phyloP scores from a whole-genome alignment of 1,140 invertebrate genomes.

The Pollicipes pollicipes region DNA sequence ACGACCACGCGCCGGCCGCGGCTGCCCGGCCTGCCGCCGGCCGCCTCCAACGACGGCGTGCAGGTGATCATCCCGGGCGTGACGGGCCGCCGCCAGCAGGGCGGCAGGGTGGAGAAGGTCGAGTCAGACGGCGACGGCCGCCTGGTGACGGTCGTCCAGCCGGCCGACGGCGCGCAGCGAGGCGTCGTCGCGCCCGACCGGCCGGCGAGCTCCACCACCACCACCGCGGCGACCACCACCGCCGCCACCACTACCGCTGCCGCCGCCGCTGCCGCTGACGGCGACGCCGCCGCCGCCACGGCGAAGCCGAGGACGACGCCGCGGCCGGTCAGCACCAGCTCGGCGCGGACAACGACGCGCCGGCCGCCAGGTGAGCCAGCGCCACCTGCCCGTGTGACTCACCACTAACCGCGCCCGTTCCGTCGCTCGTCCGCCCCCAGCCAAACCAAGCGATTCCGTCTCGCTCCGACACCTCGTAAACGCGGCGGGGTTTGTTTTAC shows the following conservation, averaged over 20 bases:
- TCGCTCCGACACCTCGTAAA: no score
- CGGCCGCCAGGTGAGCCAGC: not conserved
- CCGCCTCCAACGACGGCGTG: not conserved
- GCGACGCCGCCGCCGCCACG: slow-evolving; percentile 6
- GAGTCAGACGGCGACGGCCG: not conserved
- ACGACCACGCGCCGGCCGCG: slow-evolving; percentile 1
- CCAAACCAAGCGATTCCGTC: no score
- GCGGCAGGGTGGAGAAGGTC: slow-evolving; percentile 6
- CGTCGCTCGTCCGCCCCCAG: no score
- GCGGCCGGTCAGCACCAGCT: slow-evolving; percentile 9
- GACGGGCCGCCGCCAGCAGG: slow-evolving; percentile 7
- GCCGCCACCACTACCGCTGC: slow-evolving; percentile 12
- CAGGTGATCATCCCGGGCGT: not conserved
- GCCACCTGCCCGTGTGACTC: not conserved
- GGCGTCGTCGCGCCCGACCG: no score
- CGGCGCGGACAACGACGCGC: slow-evolving; percentile 8
- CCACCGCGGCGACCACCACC: slow-evolving; percentile 13
- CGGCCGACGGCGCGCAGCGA: no score
- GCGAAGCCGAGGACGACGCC: not conserved
- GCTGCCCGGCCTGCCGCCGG: not conserved
- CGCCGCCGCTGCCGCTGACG: slow-evolving; percentile 6
- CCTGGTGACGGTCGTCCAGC: not conserved
- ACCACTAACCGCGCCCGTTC: not conserved
- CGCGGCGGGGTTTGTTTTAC: no score
- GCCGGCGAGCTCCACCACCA: not conserved